Conservation (phyloP, 2,797 vertebrate species). For the Tiaroga cobitis region DNA sequence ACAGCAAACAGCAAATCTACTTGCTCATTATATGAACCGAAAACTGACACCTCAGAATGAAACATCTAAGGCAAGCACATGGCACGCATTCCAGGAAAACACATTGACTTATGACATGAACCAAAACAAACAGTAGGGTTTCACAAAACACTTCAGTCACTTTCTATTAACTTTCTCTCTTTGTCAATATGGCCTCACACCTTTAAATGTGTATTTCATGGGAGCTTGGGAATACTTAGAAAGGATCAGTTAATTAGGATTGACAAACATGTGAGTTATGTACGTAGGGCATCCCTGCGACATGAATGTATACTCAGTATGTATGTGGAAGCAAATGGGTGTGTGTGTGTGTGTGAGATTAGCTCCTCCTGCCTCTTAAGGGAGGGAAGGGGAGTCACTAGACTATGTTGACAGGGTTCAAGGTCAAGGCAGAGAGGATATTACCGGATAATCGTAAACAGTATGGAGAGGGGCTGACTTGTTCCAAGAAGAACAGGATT, state of each 20-base stretch:
- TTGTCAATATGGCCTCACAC: background rate
- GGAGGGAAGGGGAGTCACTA: conserved; percentile 59
- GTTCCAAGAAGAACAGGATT: conserved; percentile 73
- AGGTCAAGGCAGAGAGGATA: conserved; percentile 70
- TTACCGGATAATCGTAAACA: conserved; percentile 69
- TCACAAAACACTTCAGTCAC: conserved; percentile 37
- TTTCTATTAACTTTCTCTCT: conserved; percentile 25
- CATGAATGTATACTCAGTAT: conserved; percentile 35
- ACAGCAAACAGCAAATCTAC: conserved; percentile 25
- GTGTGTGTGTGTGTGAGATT: conserved; percentile 30
- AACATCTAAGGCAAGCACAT: conserved; percentile 67
- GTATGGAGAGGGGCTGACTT: conserved; percentile 55
- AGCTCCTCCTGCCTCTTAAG: conserved; percentile 32
- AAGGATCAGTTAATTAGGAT: conserved; percentile 15
- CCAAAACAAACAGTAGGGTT: conserved; percentile 64
- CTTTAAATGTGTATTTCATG: conserved; percentile 2
- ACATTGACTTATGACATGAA: conserved; percentile 67
- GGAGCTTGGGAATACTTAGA: background rate
- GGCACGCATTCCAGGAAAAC: conserved; percentile 74
- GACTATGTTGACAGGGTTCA: conserved; percentile 68
- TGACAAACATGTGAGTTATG: background rate
- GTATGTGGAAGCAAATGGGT: background rate
- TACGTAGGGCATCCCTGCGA: conserved; percentile 10
- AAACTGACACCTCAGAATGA: conserved; percentile 59
- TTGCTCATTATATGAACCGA: conserved; percentile 51